Percentiles rank a stretch among this genome's conserved stretches.
These are phyloP conservation scores for Drosophila sulfurigaster DNA, from an alignment of 1,140 invertebrate genomes.

Conservation along the genomic window DNA sequence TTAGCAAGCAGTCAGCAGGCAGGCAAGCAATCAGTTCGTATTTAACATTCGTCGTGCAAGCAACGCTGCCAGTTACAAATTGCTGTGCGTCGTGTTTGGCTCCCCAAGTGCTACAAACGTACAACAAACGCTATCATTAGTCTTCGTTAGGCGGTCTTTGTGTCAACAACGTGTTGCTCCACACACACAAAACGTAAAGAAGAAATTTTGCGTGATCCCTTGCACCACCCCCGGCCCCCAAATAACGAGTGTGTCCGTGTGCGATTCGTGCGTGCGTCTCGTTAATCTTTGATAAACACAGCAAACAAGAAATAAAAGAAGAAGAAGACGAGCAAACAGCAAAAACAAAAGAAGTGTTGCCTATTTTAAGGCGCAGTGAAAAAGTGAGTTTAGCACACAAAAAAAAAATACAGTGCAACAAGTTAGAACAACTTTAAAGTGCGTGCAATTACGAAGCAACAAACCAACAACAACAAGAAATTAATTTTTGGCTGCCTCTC, in stretches of 20 bases:
- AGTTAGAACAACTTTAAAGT: slow-evolving; percentile 54
- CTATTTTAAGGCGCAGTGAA: not conserved
- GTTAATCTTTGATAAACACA: slow-evolving; percentile 31
- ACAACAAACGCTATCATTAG: slow-evolving; percentile 64
- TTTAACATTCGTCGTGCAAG: slow-evolving; percentile 44
- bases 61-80: slow-evolving; percentile 22
- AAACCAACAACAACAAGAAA: slow-evolving; percentile 6
- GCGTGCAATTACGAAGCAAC: slow-evolving; percentile 25
- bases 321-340: not conserved
- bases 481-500: slow-evolving; percentile 1
- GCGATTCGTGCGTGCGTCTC: slow-evolving; percentile 18
- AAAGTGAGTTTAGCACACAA: not conserved
- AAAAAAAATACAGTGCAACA: slow-evolving; percentile 53
- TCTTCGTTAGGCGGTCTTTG: slow-evolving; percentile 84
- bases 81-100: slow-evolving; percentile 1
- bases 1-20: slow-evolving; percentile 4
- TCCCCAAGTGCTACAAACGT: slow-evolving; percentile 1
- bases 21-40: slow-evolving; percentile 47
- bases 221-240: not conserved
- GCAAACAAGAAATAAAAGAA: slow-evolving; percentile 16
- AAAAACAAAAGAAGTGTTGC: slow-evolving; percentile 25
- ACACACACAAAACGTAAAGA: not conserved
- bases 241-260: slow-evolving; percentile 2
- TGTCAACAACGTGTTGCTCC: slow-evolving; percentile 84
- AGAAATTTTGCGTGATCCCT: slow-evolving; percentile 18